Evolutionary conservation across 2,797 vertebrate genomes (phyloP).

Genomic region (Melanotaenia pygmaea): DNA sequence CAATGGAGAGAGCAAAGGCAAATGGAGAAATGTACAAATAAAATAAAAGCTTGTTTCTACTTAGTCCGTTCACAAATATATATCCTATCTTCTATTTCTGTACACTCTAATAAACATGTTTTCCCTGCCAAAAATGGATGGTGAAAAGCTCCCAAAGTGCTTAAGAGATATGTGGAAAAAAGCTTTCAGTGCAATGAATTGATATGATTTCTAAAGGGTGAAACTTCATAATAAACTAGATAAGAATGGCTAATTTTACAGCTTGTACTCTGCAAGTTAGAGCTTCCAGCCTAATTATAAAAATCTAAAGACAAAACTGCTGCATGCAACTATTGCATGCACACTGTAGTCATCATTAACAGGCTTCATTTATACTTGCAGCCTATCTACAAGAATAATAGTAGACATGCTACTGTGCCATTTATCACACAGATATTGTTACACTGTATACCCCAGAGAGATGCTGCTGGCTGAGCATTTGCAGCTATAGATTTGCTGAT

Average conservation of each 20-base stretch:
- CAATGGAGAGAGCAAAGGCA: slow-evolving; percentile 28
- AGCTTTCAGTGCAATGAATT: slow-evolving; percentile 51
- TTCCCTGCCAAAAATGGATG: slow-evolving; percentile 40
- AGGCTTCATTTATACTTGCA: slow-evolving; percentile 37
- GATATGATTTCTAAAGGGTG: slow-evolving; percentile 49
- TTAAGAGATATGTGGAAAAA: slow-evolving; percentile 34
- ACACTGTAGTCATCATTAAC: slow-evolving; percentile 21
- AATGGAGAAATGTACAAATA: slow-evolving; percentile 37
- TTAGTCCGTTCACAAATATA: slow-evolving; percentile 34
- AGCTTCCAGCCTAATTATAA: slow-evolving; percentile 32
- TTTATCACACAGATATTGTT: slow-evolving; percentile 60
- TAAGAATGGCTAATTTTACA: slow-evolving; percentile 7
- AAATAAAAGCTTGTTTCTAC: neutral
- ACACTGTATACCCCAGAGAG: slow-evolving; percentile 49
- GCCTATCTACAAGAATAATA: slow-evolving; percentile 46
- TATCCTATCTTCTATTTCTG: slow-evolving; percentile 18
- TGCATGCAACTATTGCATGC: slow-evolving; percentile 41
- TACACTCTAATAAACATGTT: slow-evolving; percentile 22
- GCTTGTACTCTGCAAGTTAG: slow-evolving; percentile 2
- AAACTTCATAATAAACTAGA: slow-evolving; percentile 20
- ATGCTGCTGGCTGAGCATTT: slow-evolving; percentile 45
- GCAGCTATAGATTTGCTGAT: slow-evolving; percentile 71
- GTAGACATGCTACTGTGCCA: slow-evolving; percentile 30
- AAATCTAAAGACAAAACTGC: slow-evolving; percentile 1
- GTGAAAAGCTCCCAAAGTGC: slow-evolving; percentile 49